Conservation (phyloP, 2,888 invertebrate species). For the Xanthostigma xanthostigma region DNA sequence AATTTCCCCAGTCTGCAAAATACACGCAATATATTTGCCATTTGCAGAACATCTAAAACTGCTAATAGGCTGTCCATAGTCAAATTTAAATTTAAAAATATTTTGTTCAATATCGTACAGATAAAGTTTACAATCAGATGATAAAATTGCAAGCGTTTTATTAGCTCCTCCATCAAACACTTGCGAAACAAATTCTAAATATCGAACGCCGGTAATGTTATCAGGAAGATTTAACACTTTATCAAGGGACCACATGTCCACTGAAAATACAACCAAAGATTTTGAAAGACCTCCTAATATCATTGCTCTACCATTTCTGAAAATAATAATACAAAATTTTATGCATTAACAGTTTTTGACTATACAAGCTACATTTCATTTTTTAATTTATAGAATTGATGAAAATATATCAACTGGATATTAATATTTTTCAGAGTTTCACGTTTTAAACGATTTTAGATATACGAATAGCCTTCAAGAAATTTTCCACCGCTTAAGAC, state of each 20-base stretch:
- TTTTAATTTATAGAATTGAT: not conserved
- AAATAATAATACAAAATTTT: slow-evolving; percentile 11
- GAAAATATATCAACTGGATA: too few relatives aligned
- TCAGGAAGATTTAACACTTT: slow-evolving; percentile 38
- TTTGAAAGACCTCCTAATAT: slow-evolving; percentile 41
- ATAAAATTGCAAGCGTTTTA: slow-evolving; percentile 40
- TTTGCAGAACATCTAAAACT: slow-evolving; percentile 36
- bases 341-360: too few relatives aligned
- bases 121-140: slow-evolving; percentile 36
- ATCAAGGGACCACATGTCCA: slow-evolving; percentile 42
- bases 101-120: slow-evolving; percentile 39
- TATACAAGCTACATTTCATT: not conserved
- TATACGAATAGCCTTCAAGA: too few relatives aligned
- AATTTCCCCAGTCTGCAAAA: slow-evolving; percentile 40
- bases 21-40: slow-evolving; percentile 41
- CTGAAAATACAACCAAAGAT: slow-evolving; percentile 38
- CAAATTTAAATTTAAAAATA: slow-evolving; percentile 30
- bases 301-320: slow-evolving; percentile 46
- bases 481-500: too few relatives aligned
- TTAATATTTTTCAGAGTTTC: too few relatives aligned
- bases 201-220: slow-evolving; percentile 34
- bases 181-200: slow-evolving; percentile 41
- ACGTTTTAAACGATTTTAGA: too few relatives aligned
- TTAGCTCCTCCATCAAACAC: slow-evolving; percentile 48
- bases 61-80: slow-evolving; percentile 32